Conservation (phyloP, 2,113 vertebrate species). For the Crotalus helleri region DNA sequence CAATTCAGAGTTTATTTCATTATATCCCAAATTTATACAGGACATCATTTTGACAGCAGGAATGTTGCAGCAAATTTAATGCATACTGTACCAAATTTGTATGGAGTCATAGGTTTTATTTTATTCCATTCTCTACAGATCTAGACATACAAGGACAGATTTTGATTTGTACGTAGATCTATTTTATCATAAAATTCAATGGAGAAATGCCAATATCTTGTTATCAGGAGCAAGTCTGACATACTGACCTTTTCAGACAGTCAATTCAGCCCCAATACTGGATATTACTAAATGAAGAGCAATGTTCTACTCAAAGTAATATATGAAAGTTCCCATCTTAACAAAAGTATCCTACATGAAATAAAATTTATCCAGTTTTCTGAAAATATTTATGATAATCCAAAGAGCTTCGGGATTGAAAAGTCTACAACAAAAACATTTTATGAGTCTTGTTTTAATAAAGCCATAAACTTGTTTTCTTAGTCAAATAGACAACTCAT, state of each 20-base stretch:
- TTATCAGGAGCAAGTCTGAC: background rate
- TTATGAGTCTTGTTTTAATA: no score
- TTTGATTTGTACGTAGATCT: background rate
- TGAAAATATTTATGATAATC: background rate
- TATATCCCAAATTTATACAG: background rate
- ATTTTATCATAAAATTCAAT: background rate
- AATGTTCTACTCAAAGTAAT: background rate
- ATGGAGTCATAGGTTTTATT: background rate
- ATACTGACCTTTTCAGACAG: background rate
- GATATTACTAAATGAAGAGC: background rate
- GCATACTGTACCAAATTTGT: background rate
- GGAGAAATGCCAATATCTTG: background rate
- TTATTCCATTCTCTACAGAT: background rate
- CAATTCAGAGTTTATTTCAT: background rate
- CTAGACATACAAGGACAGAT: background rate
- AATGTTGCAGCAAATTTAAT: background rate
- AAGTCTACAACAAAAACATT: no score
- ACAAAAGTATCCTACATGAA: background rate
- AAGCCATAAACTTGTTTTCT: no score
- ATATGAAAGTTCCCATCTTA: background rate
- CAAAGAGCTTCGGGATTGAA: background rate
- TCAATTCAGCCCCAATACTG: background rate
- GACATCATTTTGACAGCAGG: background rate
- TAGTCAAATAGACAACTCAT: no score
- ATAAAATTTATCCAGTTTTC: background rate